Base-by-base conservation (phyloP, 2,888 invertebrate species). In the Xanthia togata region DNA sequence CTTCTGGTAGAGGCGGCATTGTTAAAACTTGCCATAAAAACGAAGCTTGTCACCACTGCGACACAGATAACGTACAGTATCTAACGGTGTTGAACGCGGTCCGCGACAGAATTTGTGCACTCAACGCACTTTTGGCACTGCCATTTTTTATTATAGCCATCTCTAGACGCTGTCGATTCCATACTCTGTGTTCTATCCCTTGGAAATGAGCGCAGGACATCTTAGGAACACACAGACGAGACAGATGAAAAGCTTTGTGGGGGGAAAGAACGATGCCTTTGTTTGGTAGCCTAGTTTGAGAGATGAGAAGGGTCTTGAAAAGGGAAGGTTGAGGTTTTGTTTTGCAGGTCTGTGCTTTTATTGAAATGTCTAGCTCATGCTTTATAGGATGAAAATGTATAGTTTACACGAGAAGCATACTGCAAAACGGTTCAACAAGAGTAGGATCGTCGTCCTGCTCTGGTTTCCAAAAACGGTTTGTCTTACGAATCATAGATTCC, bases 151-250 rank as follows among this genome's bases (percentile, higher is more conserved):
- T 1, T 35, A 5, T 9, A 5, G n/a, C 17, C 68, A 1, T 20
- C 2, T 53, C 35, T 50, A 53, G 11, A 17, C 14, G 1, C 4
- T 17, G 5, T 1, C 5, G 20, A n/a, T 68, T 55, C n/a, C 4
- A 2, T 26, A 8, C 20, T 55, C 73, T 44, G 9, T 73, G 73
- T 44, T 20, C 4, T 82, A 88, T 90, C 89, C 87, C 89, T 87
- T 87, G 88, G 77, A 92, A 90, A 89, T 82, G 90, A 89, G 84
- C 81, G 77, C 83, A 88, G 88, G 87, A 90, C 86, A 86, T 87
- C 87, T 87, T 81, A 74, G 67, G 76, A 78, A 90, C 87, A 83
- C 80, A 83, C 86, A 64, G 85, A 35, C 80, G 65, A 9, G n/a
- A 26, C 47, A 80, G 76, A 87, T 82, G 85, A 82, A 70, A 77